Evolutionary conservation across 1,140 invertebrate genomes (phyloP), one percentile per base, ranked within the genome.

Genomic region (Drosophila hydei): DNA sequence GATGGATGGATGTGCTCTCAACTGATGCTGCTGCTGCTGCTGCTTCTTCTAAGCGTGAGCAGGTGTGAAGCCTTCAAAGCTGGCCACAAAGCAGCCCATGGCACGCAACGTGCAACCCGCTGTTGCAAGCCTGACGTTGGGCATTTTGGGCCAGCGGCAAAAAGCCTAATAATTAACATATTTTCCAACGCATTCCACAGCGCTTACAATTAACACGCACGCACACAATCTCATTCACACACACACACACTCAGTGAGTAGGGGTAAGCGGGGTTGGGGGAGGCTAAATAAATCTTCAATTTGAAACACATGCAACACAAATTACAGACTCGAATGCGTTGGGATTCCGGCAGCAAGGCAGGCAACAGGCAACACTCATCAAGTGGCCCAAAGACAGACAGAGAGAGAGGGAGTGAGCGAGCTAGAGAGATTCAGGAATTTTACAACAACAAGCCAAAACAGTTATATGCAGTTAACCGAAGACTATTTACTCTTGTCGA

Each of bases 291-390:
- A 88, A 88, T 88, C 83, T 88, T 89, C 78, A 88, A 88, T 89
- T 88, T 88, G 83, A 88, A 88, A 88, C 83, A 88, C 83, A 88
- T 88, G 83, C 83, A 88, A 83, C 83, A 88, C 83, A 88, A 88
- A 88, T 88, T 88, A 88, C 83, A 83, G 83, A 64, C 83, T 87
- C 71, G 70, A 77, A 77, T 59, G 72, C 61, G 58, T 74, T 74
- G 52, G 65, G 65, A 72, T 72, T 68, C 70, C 70, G 51, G 64
- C 55, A 74, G 63, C 64, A 68, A 42, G 62, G 62, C 63, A 67
- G 48, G 58, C 56, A 56, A 58, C 54, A 40, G 45, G 18, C 69
- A 64, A 70, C 40, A 75, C 81, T 88, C 83, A 85, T 85, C 81
- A 85, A 75, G 65, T 61, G 47, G 52, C 43, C 30, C 16, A 64